These are phyloP conservation scores for Beris morrisii DNA, from an alignment of 2,888 invertebrate species.

Conservation along the genomic window DNA sequence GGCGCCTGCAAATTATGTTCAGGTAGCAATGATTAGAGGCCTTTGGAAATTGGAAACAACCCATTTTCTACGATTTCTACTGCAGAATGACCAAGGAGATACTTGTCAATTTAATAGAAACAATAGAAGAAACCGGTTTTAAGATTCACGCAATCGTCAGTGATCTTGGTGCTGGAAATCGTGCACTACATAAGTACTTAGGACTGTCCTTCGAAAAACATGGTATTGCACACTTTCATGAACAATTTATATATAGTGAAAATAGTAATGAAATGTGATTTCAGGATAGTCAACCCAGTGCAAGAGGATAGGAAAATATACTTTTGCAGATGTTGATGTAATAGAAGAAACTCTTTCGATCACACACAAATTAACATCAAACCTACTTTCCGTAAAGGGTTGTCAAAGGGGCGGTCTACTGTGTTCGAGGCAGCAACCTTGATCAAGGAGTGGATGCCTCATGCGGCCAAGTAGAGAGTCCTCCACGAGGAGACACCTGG, in stretches of 20 bases:
- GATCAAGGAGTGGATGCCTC: too few species aligned
- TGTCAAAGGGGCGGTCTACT: too few species aligned
- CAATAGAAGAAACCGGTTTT: not conserved
- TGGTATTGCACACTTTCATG: too few species aligned
- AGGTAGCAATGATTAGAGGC: constrained; percentile 37
- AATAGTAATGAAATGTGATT: too few species aligned
- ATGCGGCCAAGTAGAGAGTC: too few species aligned
- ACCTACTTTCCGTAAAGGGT: not conserved
- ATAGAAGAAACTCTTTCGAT: not conserved
- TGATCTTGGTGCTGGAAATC: not conserved
- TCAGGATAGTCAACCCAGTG: too few species aligned
- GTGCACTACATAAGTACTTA: not conserved
- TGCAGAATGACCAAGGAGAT: constrained; percentile 34
- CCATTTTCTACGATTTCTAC: constrained; percentile 37
- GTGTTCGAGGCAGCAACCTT: too few species aligned
- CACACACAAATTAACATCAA: not conserved
- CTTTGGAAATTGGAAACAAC: constrained; percentile 37
- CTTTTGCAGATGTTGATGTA: constrained; percentile 7
- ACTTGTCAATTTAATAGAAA: constrained; percentile 28
- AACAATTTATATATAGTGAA: too few species aligned
- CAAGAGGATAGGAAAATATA: not conserved
- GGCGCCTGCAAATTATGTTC: not conserved
- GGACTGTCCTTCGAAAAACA: too few species aligned
- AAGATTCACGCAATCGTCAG: not conserved
- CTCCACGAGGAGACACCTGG: too few species aligned